A percentile compares a stretch with the other conserved stretches of the same genome.
phyloP scores from a whole-genome alignment of 2,113 vertebrate species.

The Montifringilla adamsi region DNA sequence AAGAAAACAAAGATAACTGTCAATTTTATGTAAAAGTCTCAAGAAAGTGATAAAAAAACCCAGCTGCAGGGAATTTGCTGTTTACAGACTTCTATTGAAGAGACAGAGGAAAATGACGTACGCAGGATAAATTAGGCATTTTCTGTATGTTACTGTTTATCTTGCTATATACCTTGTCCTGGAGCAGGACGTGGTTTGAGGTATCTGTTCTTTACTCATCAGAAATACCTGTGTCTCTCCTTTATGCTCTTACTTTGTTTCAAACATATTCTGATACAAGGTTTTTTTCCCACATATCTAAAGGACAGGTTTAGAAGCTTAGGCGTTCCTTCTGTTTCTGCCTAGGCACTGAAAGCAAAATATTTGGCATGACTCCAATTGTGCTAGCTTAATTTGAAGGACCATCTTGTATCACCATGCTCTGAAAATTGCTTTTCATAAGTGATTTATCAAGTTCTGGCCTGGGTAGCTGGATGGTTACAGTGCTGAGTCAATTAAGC shows the following conservation, averaged over 20 bases:
- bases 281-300: not conserved
- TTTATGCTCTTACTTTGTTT: not conserved
- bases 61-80: not conserved
- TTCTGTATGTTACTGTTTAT: not conserved
- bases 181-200: not conserved
- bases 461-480: not conserved
- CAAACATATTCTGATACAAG: not conserved
- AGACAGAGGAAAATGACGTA: not conserved
- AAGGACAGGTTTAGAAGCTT: not conserved
- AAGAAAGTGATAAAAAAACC: not conserved
- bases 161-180: not conserved
- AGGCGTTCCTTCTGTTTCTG: not conserved
- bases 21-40: not conserved
- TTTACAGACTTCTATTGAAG: not conserved
- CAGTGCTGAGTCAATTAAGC: not conserved
- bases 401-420: not conserved
- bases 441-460: not conserved
- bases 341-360: not conserved
- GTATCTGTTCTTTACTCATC: not conserved
- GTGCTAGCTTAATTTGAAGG: not conserved
- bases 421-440: constrained; percentile 19
- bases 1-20: not conserved
- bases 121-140: not conserved
- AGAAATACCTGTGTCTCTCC: not conserved
- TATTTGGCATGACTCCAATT: not conserved